A percentile compares a stretch with the other conserved stretches of the same genome.
Evolutionary conservation across 2,113 vertebrate species (phyloP).

Genomic region (Hypomesus transpacificus): DNA sequence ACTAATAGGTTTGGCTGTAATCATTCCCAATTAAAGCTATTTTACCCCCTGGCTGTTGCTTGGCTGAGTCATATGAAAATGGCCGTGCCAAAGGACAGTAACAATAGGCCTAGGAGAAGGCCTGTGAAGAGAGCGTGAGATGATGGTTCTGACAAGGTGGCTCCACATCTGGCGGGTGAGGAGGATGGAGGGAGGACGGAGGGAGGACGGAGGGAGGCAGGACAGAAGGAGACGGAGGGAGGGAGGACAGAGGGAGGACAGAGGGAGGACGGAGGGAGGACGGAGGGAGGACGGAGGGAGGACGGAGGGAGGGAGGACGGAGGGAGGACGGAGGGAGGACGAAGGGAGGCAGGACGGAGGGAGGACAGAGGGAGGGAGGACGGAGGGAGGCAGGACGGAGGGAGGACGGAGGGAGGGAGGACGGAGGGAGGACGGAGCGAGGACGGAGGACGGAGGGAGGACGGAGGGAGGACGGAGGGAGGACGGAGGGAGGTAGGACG

Average conservation of each 20-base stretch:
- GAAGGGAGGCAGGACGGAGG: neutral
- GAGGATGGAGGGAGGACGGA: neutral
- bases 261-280: neutral
- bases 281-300: no score
- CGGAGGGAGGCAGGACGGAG: neutral
- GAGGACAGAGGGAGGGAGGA: neutral
- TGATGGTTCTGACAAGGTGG: neutral
- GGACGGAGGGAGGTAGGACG: no score
- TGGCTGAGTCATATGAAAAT: neutral
- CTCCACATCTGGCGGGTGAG: neutral
- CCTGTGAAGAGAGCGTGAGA: neutral
- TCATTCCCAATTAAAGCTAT: constrained; percentile 8
- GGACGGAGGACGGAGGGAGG: no score
- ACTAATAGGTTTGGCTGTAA: constrained; percentile 13
- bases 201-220: neutral
- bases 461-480: no score
- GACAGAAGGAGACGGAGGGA: neutral
- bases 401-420: neutral
- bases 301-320: neutral
- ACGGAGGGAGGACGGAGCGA: no score
- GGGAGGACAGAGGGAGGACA: neutral
- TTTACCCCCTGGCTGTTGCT: neutral
- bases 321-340: no score
- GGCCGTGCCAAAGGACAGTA: neutral
- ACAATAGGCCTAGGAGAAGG: neutral